Evolutionary conservation across 2,888 invertebrate species (phyloP), one percentile per base, ranked within the genome.

Genomic region (Megamerina dolium): DNA sequence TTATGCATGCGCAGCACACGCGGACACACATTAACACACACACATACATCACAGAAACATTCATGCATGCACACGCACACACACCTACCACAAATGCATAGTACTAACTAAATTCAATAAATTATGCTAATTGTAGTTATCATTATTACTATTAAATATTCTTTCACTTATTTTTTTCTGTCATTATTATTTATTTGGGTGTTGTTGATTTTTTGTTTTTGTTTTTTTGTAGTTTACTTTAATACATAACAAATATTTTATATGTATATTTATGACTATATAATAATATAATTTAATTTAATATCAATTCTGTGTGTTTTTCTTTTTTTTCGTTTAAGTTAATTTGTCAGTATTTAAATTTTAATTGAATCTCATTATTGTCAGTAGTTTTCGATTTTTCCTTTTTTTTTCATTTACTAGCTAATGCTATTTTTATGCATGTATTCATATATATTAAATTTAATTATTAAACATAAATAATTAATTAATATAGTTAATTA

Each of bases 361-460:
- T 53, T 66, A 65, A 66, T 66, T 65, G 63, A 65, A 63, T 58
- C 58, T 60, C 57, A 58, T 64, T 68, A 68, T 68, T 68, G 68
- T 68, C 68, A 64, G 63, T 61, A 60, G 63, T 68, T 68, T 63
- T 64, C 66, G 61, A 49, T 49, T 37, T 51, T 37, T 47, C 29
- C 21, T 27, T 29, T 36, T 36, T 45, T 12, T 41, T 18, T 26
- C 31, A 29, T 26, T 35, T 18, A 32, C 37, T n/a, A n/a, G 27
- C 18, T 37, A 12, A 23, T n/a, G 19, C 5, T 20, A 13, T 12
- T 23, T 36, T 21, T 17, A 16, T 33, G 16, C 5, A 12, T 17
- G 12, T 33, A 33, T 16, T 33, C 33, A 16, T 33, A 16, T 18
- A 18, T 14, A 33, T 17, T 33, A 17, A 14, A 12, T 36, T 36